Evolutionary conservation across 1,140 invertebrate species (phyloP).

Genomic region (Neoseiulus cucumeris): DNA sequence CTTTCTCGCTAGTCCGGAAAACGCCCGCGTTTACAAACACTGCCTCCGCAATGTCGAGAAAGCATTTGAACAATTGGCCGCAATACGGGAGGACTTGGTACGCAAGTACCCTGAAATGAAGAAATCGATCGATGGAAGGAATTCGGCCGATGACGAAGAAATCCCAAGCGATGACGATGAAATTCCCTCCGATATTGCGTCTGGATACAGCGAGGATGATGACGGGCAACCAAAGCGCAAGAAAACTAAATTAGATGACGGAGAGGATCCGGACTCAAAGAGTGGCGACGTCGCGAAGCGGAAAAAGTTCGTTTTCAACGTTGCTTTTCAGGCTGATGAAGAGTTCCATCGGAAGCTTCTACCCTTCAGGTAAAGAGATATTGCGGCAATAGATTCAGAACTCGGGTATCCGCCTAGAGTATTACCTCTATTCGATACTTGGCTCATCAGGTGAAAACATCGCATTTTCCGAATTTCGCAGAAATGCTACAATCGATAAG

Average conservation of each 20-base stretch:
- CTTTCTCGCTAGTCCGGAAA: neutral
- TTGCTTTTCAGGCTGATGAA: neutral
- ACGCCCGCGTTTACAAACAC: neutral
- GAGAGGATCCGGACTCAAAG: neutral
- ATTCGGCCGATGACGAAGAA: neutral
- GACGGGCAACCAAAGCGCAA: neutral
- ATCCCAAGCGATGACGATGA: neutral
- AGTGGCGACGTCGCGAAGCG: neutral
- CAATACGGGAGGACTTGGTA: neutral
- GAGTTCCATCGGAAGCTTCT: neutral
- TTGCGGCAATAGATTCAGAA: too few relatives aligned
- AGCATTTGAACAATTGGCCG: neutral
- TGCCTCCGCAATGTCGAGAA: neutral
- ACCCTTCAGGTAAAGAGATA: constrained; percentile 4
- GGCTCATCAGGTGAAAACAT: too few relatives aligned
- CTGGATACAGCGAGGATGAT: neutral
- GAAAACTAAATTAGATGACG: too few relatives aligned
- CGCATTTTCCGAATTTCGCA: constrained; percentile 13
- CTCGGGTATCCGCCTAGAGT: too few relatives aligned
- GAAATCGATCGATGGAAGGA: neutral
- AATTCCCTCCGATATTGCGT: neutral
- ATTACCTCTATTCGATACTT: too few relatives aligned
- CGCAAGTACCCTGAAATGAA: neutral
- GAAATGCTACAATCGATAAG: constrained; percentile 42
- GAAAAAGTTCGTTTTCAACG: neutral